Base-by-base conservation (phyloP, 2,113 vertebrate genomes). In the Dipodomys stephensi region DNA sequence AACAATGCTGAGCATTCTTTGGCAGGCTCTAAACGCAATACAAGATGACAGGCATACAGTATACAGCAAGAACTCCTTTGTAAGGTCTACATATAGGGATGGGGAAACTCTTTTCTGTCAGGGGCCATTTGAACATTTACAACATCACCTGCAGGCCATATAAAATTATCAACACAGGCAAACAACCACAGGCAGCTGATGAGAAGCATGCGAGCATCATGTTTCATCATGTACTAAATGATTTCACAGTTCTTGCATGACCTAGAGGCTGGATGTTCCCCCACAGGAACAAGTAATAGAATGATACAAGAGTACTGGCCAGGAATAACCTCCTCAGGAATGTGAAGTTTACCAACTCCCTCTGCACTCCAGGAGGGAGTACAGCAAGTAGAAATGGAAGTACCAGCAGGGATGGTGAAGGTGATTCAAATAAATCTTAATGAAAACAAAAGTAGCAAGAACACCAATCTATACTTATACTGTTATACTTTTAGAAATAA, bases 351-450 rank as follows among this genome's bases (percentile, higher is more conserved):
- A 57, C 15, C 53, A 57, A 57, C 16, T 57, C 53, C 15, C 53
- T 18, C 53, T 57, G 53, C 53, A 46, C 44, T 60, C 16, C 22
- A 20, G 53, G 49, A 79, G n/a, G 64, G 20, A 74, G 15, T 23
- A 23, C 11, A 68, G 46, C 7, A 30, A n/a, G 28, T 22, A 0
- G 67, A 32, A 35, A 39, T 19, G 7, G 12, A 16, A 90, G 73
- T 68, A 62, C 4, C 65, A 82, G 53, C 6, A 64, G 12, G 44
- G 8, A 8, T 8, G 1, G 64, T 13, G 57, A 27, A 73, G 27
- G 64, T 57, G 44, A 89, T 28, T 44, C 25, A 77, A 87, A 93
- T 46, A 87, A 82, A 87, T 60, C 4, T 9, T 87, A 87, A 94
- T 39, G 69, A 81, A 73, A 87, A 88, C 67, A 67, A 8, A 92